Percentiles rank a stretch among this genome's conserved stretches.
phyloP scores from a whole-genome alignment of 2,113 vertebrate species.

The mouse (Mus musculus) region GRCm39 chr11:102212001-102212500 shows the following conservation, averaged over 20 bases:
- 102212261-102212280: neutral
- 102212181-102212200: neutral
- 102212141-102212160: neutral
- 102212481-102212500: too few relatives aligned
- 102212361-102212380: too few relatives aligned
- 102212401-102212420: too few relatives aligned
- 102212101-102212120: too few relatives aligned
- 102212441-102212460: too few relatives aligned
- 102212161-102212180: neutral
- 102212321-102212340: too few relatives aligned
- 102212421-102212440: neutral
- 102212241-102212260: slow-evolving; percentile 1
- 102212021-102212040: neutral
- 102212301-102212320: neutral
- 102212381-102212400: too few relatives aligned
- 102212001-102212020: neutral
- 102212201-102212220: neutral
- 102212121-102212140: too few relatives aligned
- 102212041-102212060: neutral
- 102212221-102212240: neutral
- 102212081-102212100: too few relatives aligned
- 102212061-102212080: too few relatives aligned
- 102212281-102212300: neutral
- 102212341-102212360: too few relatives aligned
- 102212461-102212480: too few relatives aligned